These are phyloP conservation scores for Alethe diademata DNA, from an alignment of 2,113 vertebrate species.

Conservation along the genomic window DNA sequence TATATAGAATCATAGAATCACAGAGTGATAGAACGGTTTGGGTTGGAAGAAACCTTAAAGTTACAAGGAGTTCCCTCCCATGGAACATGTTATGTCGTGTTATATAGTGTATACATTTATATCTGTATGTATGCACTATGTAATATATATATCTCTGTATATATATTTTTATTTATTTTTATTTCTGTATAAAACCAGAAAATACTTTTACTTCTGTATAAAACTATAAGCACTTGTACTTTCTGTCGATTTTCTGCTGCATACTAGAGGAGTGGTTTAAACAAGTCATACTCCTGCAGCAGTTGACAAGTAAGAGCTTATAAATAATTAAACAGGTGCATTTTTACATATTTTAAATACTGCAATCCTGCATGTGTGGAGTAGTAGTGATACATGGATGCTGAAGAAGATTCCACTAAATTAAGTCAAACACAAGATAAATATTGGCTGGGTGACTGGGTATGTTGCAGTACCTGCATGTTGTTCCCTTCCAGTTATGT, in stretches of 20 bases:
- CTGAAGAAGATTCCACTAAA: not conserved
- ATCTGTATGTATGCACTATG: not conserved
- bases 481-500: not conserved
- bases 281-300: not conserved
- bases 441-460: not conserved
- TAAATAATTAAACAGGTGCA: not conserved
- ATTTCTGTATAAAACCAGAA: not conserved
- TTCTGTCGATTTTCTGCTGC: not conserved
- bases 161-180: not conserved
- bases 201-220: not conserved
- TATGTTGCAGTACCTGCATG: not conserved
- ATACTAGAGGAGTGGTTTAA: not conserved
- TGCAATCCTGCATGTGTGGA: fast-evolving
- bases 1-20: not conserved
- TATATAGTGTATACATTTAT: not conserved
- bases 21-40: not conserved
- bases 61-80: not conserved
- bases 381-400: not conserved
- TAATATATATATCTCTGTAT: too few relatives aligned
- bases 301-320: not conserved
- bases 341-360: not conserved
- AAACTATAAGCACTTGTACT: not conserved
- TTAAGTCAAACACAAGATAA: not conserved
- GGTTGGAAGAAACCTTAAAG: not conserved
- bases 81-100: fast-evolving